These are phyloP conservation scores for Serranus cabrilla DNA, from an alignment of 2,797 vertebrate genomes.

Conservation along the genomic window DNA sequence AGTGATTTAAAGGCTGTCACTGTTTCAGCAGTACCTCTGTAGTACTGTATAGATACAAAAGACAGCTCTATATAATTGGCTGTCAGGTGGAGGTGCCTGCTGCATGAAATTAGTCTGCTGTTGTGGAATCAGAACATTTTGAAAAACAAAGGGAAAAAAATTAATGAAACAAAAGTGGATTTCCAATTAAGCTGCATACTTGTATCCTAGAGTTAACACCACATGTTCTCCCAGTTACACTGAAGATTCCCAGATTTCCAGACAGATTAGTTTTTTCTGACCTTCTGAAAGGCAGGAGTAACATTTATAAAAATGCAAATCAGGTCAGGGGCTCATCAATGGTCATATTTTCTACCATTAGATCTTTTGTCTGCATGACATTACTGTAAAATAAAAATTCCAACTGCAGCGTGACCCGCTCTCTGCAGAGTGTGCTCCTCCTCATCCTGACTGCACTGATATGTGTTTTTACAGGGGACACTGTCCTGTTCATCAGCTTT, in stretches of 20 bases:
- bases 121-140: slow-evolving; percentile 7
- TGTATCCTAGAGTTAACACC: not conserved
- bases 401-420: not conserved
- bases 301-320: not conserved
- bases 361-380: not conserved
- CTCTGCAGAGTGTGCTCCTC: slow-evolving; percentile 1
- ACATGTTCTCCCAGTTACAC: not conserved
- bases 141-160: not conserved
- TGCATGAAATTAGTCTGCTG: not conserved
- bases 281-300: not conserved
- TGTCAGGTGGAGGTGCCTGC: not conserved
- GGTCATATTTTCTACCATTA: not conserved
- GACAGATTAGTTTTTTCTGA: no score
- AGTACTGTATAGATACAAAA: not conserved
- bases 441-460: not conserved
- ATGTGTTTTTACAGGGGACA: slow-evolving; percentile 1
- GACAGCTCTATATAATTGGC: slow-evolving; percentile 5
- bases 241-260: not conserved
- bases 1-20: no score
- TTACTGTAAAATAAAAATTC: slow-evolving; percentile 1
- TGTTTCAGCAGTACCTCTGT: no score
- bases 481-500: not conserved
- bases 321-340: not conserved
- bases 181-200: slow-evolving; percentile 1
- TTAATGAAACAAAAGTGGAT: not conserved